A percentile compares a stretch with the other conserved stretches of the same genome.
Conservation (phyloP, 2,888 invertebrate species). For the Lepetodrilus schrolli region DNA sequence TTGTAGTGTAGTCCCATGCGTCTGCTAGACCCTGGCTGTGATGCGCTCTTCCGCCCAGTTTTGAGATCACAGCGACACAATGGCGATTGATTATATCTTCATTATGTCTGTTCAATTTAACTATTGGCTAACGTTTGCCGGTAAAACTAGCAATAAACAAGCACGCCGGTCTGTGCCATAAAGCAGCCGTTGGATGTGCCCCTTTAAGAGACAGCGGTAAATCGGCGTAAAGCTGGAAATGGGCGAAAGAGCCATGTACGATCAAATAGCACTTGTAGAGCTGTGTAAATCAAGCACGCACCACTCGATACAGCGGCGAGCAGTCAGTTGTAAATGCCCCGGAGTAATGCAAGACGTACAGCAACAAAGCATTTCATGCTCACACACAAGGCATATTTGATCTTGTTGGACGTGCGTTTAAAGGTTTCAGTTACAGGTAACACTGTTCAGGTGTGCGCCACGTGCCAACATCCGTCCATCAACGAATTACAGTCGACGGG, state of each 20-base stretch:
- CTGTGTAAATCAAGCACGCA: neutral
- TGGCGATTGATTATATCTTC: too few relatives aligned
- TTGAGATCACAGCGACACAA: too few relatives aligned
- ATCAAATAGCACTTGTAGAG: neutral
- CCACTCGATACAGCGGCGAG: neutral
- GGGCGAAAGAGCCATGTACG: neutral
- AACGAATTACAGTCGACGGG: too few relatives aligned
- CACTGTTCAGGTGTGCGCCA: constrained; percentile 1
- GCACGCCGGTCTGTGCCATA: neutral
- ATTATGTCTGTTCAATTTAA: neutral
- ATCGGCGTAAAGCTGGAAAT: too few relatives aligned
- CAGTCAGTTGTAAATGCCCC: neutral
- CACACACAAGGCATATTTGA: constrained; percentile 10
- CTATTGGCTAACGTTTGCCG: neutral
- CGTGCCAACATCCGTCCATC: too few relatives aligned
- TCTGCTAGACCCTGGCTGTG: too few relatives aligned
- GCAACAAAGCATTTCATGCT: constrained; percentile 14
- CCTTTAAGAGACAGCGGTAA: neutral
- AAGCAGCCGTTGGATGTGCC: neutral
- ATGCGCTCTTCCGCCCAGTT: too few relatives aligned
- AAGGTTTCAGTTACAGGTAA: neutral
- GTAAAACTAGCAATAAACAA: neutral
- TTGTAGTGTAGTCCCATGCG: too few relatives aligned
- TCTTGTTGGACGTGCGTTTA: neutral
- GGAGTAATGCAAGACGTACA: neutral